phyloP scores from a whole-genome alignment of 2,113 vertebrate genomes.

The Pluvialis apricaria region DNA sequence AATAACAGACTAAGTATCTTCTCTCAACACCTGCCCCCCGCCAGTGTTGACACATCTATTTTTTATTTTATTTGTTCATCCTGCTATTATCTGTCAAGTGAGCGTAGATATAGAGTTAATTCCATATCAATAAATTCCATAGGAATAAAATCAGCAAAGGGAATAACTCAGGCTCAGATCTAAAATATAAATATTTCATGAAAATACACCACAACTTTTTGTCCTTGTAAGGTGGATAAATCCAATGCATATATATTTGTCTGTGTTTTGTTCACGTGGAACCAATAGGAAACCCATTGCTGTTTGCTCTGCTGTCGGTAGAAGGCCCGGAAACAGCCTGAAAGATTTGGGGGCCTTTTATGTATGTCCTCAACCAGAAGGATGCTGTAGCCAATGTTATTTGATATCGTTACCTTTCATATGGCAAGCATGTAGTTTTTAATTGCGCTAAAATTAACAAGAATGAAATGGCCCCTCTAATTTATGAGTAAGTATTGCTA shows the following conservation, averaged over 20 bases:
- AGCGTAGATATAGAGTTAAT: neutral
- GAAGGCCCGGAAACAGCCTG: neutral
- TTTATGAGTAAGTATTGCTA: neutral
- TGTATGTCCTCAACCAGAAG: neutral
- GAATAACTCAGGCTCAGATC: neutral
- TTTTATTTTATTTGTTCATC: neutral
- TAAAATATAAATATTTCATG: neutral
- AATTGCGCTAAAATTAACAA: neutral
- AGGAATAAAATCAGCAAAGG: neutral
- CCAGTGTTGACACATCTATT: neutral
- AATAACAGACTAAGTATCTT: neutral
- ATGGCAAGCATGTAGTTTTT: neutral
- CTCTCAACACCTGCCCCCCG: neutral
- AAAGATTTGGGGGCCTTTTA: neutral
- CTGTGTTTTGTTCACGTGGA: neutral
- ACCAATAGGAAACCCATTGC: neutral
- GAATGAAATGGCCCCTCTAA: neutral
- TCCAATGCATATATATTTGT: neutral
- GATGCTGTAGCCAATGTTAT: neutral
- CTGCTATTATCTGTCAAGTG: neutral
- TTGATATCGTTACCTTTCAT: neutral
- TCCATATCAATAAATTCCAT: neutral
- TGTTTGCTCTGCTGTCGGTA: neutral
- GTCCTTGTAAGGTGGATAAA: neutral
- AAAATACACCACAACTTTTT: neutral